phyloP scores from a whole-genome alignment of 2,797 vertebrate species.

The Sebastiscus tertius region DNA sequence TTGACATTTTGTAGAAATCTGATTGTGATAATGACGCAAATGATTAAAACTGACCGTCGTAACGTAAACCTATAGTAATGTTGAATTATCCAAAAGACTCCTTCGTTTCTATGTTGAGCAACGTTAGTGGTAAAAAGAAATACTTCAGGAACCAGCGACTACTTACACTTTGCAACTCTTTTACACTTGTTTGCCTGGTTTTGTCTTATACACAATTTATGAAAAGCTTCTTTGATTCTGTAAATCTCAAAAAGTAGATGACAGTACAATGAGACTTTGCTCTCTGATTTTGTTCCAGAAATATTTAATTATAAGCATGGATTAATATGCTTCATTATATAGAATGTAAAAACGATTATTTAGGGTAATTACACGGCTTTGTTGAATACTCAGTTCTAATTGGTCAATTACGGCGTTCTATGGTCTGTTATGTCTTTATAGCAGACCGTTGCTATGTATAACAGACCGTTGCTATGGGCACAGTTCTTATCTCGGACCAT shows the following conservation, averaged over 20 bases:
- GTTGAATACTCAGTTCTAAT: too few species aligned
- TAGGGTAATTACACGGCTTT: background rate
- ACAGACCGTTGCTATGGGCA: too few species aligned
- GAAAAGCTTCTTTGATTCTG: background rate
- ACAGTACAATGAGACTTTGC: background rate
- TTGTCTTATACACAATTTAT: background rate
- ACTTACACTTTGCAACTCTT: conserved; percentile 11
- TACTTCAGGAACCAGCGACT: background rate
- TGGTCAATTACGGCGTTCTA: too few species aligned
- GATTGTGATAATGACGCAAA: background rate
- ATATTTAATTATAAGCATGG: conserved; percentile 23
- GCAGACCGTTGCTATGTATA: too few species aligned
- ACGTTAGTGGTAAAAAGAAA: background rate
- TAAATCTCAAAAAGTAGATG: background rate
- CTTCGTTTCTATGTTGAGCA: background rate
- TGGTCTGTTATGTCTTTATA: too few species aligned
- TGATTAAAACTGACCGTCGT: background rate
- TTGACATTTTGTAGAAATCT: background rate
- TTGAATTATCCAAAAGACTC: background rate
- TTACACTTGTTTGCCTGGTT: conserved; percentile 3
- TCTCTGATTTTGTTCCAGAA: background rate
- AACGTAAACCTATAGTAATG: background rate
- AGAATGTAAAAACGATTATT: background rate
- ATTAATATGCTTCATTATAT: background rate
- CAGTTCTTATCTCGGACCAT: too few species aligned